Evolutionary conservation across 2,113 vertebrate species (phyloP).

Genomic region (Cyrtonyx montezumae): DNA sequence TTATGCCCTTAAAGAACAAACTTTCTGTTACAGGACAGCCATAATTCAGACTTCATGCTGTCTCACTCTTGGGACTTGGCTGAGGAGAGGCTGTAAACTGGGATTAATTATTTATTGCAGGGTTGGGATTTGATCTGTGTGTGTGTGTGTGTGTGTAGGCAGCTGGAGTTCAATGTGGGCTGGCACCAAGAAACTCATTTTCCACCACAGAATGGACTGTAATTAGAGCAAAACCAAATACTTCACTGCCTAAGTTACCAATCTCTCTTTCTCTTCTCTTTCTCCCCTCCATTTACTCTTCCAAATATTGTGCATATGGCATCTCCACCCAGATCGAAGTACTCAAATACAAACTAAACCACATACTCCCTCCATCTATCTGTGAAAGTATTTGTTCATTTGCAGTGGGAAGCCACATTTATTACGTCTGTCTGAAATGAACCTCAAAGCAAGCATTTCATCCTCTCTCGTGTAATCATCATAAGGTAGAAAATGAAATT

Average conservation of each 20-base stretch:
- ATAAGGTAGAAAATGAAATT: conserved; percentile 80
- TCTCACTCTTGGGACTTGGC: conserved; percentile 2
- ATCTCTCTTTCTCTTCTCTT: not conserved
- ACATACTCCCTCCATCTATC: not conserved
- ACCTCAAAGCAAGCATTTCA: conserved; percentile 79
- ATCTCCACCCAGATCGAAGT: conserved; percentile 1
- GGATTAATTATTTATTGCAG: not conserved
- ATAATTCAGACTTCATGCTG: conserved; percentile 35
- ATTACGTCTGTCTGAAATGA: conserved; percentile 77
- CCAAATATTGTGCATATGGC: not conserved
- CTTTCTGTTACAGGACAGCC: conserved; percentile 1
- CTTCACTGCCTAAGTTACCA: conserved; percentile 25
- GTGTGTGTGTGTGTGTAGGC: not conserved
- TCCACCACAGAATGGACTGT: not conserved
- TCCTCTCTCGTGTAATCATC: conserved; percentile 77
- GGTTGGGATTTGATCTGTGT: not conserved
- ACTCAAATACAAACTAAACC: conserved; percentile 45
- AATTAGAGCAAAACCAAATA: conserved; percentile 18
- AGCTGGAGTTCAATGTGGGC: conserved; percentile 4
- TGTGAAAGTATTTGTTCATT: conserved; percentile 65
- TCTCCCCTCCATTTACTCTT: not conserved
- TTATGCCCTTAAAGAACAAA: conserved; percentile 31
- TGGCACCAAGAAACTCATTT: conserved; percentile 44
- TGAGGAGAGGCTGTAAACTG: conserved; percentile 19
- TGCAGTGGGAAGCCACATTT: conserved; percentile 73